phyloP scores from a whole-genome alignment of 2,113 vertebrate genomes.

The Python bivittatus region DNA sequence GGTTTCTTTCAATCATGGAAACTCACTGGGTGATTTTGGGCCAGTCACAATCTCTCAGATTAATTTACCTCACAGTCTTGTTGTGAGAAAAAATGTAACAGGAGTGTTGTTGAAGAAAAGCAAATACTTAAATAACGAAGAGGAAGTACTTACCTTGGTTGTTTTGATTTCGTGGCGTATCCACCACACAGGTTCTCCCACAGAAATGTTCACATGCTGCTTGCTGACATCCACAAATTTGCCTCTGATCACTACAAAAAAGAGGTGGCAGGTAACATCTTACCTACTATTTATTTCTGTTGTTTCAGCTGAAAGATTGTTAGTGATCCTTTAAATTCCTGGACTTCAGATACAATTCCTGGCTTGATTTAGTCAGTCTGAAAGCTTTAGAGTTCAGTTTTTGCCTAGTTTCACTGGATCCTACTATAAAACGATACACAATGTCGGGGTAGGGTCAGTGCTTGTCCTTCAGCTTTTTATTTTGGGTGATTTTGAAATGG shows the following conservation, averaged over 20 bases:
- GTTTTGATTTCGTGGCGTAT: conserved; percentile 62
- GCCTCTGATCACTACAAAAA: conserved; percentile 63
- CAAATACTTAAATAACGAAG: background rate
- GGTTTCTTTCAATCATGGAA: background rate
- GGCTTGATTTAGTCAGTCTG: background rate
- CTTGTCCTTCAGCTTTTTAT: background rate
- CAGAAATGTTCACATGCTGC: conserved; percentile 23
- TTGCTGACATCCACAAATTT: conserved; percentile 54
- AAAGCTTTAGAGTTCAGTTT: background rate
- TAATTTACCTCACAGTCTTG: background rate
- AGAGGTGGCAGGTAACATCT: background rate
- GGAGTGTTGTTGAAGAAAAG: background rate
- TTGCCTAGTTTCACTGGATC: background rate
- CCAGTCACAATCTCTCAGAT: background rate
- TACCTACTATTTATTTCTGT: background rate
- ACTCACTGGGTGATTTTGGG: background rate
- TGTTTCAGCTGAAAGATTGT: background rate
- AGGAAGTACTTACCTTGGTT: conserved; percentile 62
- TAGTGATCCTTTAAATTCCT: background rate
- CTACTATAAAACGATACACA: background rate
- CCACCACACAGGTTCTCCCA: background rate
- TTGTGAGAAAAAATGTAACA: background rate
- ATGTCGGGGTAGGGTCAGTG: background rate
- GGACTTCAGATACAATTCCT: background rate
- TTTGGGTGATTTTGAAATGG: background rate